Evolutionary conservation across 2,888 invertebrate genomes (phyloP), one percentile per base, ranked within the genome.

Genomic region (Drosophila antonietae): DNA sequence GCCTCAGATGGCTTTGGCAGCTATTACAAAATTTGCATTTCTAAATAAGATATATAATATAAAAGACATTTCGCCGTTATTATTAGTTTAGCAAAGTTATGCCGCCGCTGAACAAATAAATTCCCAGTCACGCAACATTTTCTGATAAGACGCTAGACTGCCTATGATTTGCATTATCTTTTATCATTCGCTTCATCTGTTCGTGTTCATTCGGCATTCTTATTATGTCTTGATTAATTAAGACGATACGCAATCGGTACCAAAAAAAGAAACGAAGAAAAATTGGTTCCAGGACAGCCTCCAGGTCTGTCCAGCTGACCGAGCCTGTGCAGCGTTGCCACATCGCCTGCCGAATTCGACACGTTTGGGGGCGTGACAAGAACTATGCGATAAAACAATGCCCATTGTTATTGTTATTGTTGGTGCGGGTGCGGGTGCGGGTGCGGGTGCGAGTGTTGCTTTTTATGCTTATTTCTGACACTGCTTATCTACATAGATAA

Each of bases 401-500:
- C 15, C 41, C 41, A 41, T 67, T 78, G 73, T 73, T 55, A 47
- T 31, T 70, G 62, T 70, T 63, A 61, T 53, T 73, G 70, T 61
- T 61, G 33, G 35, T 28, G 28, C 28, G 28, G 7, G 15, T 37
- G 23, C 49, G 52, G 41, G 47, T 68, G 73, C 28, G 28, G 28
- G 28, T 28, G 28, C 28, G 28, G n/a, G n/a, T 39, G 23, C 49
- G 52, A 37, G 51, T 73, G 73, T 65, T 67, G 72, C 64, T 71
- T 85, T 73, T 87, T 76, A 80, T 78, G 81, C 68, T 68, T 75
- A 75, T 78, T 83, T 71, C 66, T 56, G 77, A 74, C 60, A 69
- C 83, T 61, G 70, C 88, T 88, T 89, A 87, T 86, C 86, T 83
- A 67, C 74, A 75, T 71, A 88, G 89, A 88, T 87, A 87, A 87